phyloP scores from a whole-genome alignment of 2,888 invertebrate genomes.

The Cepaea hortensis region DNA sequence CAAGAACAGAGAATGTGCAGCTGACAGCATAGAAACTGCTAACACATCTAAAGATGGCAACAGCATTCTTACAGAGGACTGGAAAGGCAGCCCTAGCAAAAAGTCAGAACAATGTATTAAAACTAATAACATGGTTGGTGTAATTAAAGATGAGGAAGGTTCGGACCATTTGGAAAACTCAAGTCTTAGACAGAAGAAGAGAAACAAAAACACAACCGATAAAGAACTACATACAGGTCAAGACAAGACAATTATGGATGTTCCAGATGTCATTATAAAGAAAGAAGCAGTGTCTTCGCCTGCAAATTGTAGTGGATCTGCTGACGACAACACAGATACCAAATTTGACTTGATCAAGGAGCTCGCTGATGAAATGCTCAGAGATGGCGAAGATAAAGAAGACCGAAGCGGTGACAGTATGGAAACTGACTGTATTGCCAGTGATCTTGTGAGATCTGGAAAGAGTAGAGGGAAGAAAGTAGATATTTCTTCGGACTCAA shows the following conservation, averaged over 20 bases:
- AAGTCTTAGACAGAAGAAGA: background rate
- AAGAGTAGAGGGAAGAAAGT: constrained; percentile 19
- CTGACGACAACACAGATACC: constrained; percentile 52
- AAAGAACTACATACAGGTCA: background rate
- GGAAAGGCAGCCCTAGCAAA: constrained; percentile 8
- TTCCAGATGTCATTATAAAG: constrained; percentile 25
- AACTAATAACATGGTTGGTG: background rate
- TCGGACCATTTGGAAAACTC: background rate
- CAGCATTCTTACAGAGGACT: background rate
- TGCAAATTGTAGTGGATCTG: constrained; percentile 2
- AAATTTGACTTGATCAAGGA: constrained; percentile 54
- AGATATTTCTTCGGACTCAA: constrained; percentile 29
- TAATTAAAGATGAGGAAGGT: background rate
- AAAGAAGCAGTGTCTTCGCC: constrained; percentile 2
- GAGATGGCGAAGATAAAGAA: constrained; percentile 28
- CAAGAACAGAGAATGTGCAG: constrained; percentile 6
- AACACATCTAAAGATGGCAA: background rate
- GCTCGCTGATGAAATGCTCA: constrained; percentile 53
- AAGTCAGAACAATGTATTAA: background rate
- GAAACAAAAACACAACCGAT: background rate
- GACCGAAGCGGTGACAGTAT: background rate
- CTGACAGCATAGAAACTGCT: background rate
- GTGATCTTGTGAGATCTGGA: background rate
- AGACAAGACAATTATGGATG: background rate
- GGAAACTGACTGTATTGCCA: background rate